Percentiles rank a stretch among this genome's conserved stretches.
These are phyloP conservation scores for Hydrolagus colliei DNA, from an alignment of 2,797 vertebrate species.

Conservation along the genomic window DNA sequence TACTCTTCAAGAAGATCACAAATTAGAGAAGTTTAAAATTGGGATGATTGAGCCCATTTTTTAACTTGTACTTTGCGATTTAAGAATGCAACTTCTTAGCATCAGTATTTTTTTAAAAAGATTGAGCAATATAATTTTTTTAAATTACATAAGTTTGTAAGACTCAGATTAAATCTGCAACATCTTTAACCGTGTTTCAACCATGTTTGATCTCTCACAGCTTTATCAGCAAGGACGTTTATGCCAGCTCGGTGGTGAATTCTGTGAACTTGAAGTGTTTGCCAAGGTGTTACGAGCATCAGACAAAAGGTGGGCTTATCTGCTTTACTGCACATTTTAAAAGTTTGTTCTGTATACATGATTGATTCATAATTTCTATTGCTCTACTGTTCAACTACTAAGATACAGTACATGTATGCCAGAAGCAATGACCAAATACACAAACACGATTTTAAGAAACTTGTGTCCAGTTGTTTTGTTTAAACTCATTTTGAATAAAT, in stretches of 20 bases:
- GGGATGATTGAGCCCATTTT: too few relatives aligned
- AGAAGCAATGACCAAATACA: neutral
- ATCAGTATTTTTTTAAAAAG: too few relatives aligned
- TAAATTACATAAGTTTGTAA: neutral
- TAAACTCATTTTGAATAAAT: too few relatives aligned
- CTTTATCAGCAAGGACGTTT: slow-evolving; percentile 97
- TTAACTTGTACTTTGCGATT: too few relatives aligned
- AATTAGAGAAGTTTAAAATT: too few relatives aligned
- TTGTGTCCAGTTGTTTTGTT: neutral
- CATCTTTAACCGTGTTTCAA: neutral
- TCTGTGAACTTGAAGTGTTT: slow-evolving; percentile 98
- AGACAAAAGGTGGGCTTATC: slow-evolving; percentile 80
- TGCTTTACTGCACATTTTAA: neutral
- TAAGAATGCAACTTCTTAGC: too few relatives aligned
- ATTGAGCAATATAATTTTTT: neutral
- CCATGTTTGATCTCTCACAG: slow-evolving; percentile 52
- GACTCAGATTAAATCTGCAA: neutral
- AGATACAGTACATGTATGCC: too few relatives aligned
- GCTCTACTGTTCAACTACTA: neutral
- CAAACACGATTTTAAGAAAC: neutral
- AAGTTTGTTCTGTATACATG: neutral
- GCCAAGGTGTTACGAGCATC: slow-evolving; percentile 94
- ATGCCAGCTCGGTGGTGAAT: slow-evolving; percentile 96
- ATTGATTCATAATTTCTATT: neutral
- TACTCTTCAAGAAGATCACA: too few relatives aligned